Base-by-base conservation (phyloP, 2,113 vertebrate species). In the Scomber colias region DNA sequence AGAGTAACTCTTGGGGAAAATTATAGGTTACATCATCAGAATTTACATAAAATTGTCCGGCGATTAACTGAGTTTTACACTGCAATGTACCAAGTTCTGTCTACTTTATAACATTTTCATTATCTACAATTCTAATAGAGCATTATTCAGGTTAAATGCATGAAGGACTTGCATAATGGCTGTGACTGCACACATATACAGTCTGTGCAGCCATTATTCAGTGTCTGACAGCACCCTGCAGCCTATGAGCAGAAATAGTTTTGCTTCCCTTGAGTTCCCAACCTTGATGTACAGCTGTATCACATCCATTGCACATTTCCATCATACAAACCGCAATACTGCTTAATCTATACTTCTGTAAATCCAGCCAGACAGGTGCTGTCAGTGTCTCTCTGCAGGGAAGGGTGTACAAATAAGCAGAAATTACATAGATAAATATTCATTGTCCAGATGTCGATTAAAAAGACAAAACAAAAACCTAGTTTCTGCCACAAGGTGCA, bases 101-200 rank as follows among this genome's bases (percentile, higher is more conserved):
- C 61, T 27, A 16, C 70, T 70, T 84, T 31, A 56, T 53, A 64
- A 55, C 60, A 49, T 61, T 65, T 86, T 68, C 70, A 79, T 79
- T 56, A 66, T 81, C 50, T 59, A 61, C 46, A 51, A n/a, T 67
- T 86, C 69, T 79, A 84, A 84, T 78, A 48, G 77, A 71, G 79
- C 78, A 77, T 83, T 84, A 77, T 87, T 64, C 77, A 88, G 82
- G 79, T 87, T 86, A 82, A 89, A 71, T 77, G 71, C 61, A 81
- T n/a, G 30, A 82, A 90, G 67, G 84, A 56, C 81, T 68, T 62
- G 77, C 66, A 84, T 88, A 87, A 87, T 75, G 57, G 60, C 57
- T 35, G 0, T 5, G 31, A 53, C 55, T 70, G 62, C 61, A 9
- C 59, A 83, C 62, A 75, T 15, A 11, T 14, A 67, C 13, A 44